These are phyloP conservation scores for Exocentrus adspersus DNA, from an alignment of 2,888 invertebrate genomes.

Conservation along the genomic window DNA sequence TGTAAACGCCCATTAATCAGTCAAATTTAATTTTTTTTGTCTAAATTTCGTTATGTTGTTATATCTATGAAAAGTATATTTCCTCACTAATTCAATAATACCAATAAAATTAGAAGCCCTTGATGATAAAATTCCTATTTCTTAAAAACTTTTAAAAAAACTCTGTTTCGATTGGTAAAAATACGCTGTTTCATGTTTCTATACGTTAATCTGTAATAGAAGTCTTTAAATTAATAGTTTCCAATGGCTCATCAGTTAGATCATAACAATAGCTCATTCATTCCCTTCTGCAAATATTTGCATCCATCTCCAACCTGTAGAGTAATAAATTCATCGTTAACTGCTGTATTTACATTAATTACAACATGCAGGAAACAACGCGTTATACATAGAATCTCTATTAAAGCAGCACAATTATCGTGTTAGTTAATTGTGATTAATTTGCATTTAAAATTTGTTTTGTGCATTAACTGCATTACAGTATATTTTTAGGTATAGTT, in stretches of 20 bases:
- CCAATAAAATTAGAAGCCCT: too few relatives aligned
- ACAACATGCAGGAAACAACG: not conserved
- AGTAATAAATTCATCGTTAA: not conserved
- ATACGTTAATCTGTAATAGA: not conserved
- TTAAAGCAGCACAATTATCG: conserved; percentile 3
- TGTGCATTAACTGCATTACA: not conserved
- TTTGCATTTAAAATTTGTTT: conserved; percentile 5
- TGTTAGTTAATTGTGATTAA: conserved; percentile 7
- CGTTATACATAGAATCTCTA: not conserved
- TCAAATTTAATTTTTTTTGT: too few relatives aligned
- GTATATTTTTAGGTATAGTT: conserved; percentile 6
- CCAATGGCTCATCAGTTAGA: not conserved
- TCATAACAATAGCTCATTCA: not conserved
- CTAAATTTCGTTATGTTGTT: too few relatives aligned
- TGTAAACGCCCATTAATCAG: too few relatives aligned
- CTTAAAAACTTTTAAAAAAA: too few relatives aligned
- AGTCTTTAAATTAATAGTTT: not conserved
- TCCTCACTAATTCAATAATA: too few relatives aligned
- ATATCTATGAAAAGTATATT: too few relatives aligned
- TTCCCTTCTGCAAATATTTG: not conserved
- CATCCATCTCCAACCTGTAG: not conserved
- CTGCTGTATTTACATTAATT: not conserved
- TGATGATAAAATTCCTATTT: too few relatives aligned
- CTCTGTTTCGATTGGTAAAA: too few relatives aligned
- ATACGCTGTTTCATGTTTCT: too few relatives aligned